These are phyloP conservation scores for Sarcophaga caerulescens DNA, from an alignment of 2,888 invertebrate species.

Conservation along the genomic window DNA sequence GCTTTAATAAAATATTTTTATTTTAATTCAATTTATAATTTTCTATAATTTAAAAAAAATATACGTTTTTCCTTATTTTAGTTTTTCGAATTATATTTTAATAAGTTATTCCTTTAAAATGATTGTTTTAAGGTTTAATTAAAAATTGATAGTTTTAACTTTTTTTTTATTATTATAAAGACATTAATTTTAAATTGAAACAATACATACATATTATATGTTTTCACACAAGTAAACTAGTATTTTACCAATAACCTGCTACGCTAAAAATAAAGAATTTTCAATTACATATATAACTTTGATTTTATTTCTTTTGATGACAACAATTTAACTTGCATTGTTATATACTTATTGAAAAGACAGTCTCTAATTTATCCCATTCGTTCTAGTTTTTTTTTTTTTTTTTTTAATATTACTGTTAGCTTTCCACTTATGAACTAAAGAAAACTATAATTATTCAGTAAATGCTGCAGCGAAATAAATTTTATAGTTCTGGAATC, in stretches of 20 bases:
- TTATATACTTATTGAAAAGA: too few relatives aligned
- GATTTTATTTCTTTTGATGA: too few relatives aligned
- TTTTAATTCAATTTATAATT: background rate
- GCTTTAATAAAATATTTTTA: background rate
- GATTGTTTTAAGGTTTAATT: background rate
- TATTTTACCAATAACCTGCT: background rate
- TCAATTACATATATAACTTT: background rate
- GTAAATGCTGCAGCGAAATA: too few relatives aligned
- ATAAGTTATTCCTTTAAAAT: background rate
- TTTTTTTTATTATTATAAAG: background rate
- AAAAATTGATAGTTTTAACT: background rate
- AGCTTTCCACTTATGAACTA: too few relatives aligned
- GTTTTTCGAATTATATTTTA: background rate
- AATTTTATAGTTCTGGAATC: too few relatives aligned
- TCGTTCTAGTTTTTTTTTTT: too few relatives aligned
- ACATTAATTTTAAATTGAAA: background rate
- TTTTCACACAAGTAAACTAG: background rate
- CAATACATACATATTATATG: background rate
- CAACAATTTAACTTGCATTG: too few relatives aligned
- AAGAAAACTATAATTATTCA: too few relatives aligned
- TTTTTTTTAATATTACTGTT: too few relatives aligned
- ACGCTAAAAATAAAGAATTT: background rate
- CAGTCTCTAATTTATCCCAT: too few relatives aligned
- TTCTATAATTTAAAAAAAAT: background rate
- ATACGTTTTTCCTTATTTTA: background rate